Evolutionary conservation across 2,797 vertebrate species (phyloP).

Genomic region (Chaetodon trifasciatus): DNA sequence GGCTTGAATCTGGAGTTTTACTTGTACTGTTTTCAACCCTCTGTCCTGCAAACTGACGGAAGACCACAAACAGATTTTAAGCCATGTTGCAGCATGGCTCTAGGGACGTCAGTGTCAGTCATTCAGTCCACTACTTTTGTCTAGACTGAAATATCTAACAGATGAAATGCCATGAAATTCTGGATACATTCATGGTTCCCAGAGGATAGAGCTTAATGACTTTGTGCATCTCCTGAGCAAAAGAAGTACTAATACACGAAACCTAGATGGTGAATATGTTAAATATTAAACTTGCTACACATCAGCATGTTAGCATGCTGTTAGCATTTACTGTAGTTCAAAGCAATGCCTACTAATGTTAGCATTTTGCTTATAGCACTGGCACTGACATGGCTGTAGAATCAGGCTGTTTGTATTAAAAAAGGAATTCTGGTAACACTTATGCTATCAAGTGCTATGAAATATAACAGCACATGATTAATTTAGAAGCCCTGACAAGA

Average conservation of each 20-base stretch:
- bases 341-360: neutral
- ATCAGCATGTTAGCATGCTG: neutral
- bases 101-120: neutral
- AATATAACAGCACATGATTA: neutral
- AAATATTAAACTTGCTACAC: neutral
- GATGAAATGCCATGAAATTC: neutral
- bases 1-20: neutral
- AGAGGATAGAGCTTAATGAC: neutral
- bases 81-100: neutral
- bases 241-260: neutral
- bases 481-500: slow-evolving; percentile 6
- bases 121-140: neutral
- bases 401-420: neutral
- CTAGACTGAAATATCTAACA: neutral
- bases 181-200: neutral
- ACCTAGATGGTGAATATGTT: neutral
- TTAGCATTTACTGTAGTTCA: too few species aligned
- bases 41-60: neutral
- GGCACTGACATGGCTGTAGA: neutral
- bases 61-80: slow-evolving; percentile 18
- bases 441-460: neutral
- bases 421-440: slow-evolving; percentile 12
- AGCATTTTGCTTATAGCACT: neutral
- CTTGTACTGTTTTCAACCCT: neutral
- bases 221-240: too few species aligned